A percentile compares a stretch with the other conserved stretches of the same genome.
Evolutionary conservation across 2,797 vertebrate genomes (phyloP).

Genomic region (Silurus lanzhouensis): DNA sequence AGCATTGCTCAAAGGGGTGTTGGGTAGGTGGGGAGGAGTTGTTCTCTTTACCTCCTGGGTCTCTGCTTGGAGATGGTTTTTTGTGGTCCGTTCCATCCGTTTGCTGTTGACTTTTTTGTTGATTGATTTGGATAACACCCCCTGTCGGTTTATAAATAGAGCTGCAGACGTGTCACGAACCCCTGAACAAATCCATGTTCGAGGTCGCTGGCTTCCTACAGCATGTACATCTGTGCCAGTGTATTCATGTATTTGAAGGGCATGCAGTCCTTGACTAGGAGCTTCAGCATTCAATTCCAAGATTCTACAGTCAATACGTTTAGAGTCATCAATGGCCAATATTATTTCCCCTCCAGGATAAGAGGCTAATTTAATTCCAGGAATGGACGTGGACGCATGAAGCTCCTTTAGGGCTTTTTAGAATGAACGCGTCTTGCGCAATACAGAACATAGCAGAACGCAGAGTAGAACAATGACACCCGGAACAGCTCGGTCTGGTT

Average conservation of each 20-base stretch:
- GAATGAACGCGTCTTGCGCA: not conserved
- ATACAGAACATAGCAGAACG: not conserved
- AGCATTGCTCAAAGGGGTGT: constrained; percentile 47
- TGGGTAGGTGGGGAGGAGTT: constrained; percentile 22
- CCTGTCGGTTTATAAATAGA: constrained; percentile 5
- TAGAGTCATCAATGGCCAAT: constrained; percentile 22
- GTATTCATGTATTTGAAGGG: constrained; percentile 35
- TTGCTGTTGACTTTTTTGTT: not conserved
- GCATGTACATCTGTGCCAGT: not conserved
- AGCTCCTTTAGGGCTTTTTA: constrained; percentile 47
- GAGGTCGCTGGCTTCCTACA: constrained; percentile 5
- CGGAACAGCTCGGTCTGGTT: not conserved
- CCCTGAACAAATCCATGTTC: constrained; percentile 42
- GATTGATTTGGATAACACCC: constrained; percentile 22
- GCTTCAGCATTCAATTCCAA: constrained; percentile 43
- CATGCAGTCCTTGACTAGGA: constrained; percentile 43
- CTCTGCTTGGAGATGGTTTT: not conserved
- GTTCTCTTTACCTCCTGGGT: constrained; percentile 23
- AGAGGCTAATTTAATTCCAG: constrained; percentile 41
- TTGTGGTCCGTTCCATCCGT: not conserved
- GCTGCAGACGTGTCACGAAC: constrained; percentile 7
- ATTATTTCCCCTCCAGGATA: not conserved
- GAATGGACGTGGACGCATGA: constrained; percentile 55
- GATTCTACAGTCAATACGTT: constrained; percentile 41
- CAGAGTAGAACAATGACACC: not conserved